Conservation (phyloP, 2,113 vertebrate species). For the Onychostoma macrolepis region DNA sequence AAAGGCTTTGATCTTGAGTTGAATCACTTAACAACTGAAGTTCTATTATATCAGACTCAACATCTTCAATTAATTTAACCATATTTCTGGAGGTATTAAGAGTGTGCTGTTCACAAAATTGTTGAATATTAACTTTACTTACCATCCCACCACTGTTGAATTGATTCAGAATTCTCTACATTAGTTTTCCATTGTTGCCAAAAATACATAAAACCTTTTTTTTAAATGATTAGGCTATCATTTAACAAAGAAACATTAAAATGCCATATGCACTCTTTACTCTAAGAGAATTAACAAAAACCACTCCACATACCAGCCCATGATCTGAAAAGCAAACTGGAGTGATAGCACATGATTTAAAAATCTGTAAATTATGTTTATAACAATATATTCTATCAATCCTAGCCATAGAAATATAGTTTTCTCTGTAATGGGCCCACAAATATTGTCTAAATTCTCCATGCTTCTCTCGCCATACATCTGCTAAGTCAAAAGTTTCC, state of each 20-base stretch:
- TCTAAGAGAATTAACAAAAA: neutral
- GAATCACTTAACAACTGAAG: too few species aligned
- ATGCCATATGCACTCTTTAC: neutral
- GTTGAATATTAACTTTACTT: too few species aligned
- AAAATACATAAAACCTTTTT: neutral
- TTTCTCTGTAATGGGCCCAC: neutral
- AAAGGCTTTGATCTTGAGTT: too few species aligned
- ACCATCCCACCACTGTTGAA: neutral
- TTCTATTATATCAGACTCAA: too few species aligned
- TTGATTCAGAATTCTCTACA: neutral
- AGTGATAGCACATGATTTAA: neutral
- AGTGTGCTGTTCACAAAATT: too few species aligned
- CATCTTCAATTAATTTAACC: too few species aligned
- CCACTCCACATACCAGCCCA: neutral
- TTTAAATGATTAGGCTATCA: neutral
- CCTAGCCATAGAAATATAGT: neutral
- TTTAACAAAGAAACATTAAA: neutral
- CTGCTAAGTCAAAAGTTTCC: neutral
- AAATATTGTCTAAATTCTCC: neutral
- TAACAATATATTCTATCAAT: neutral
- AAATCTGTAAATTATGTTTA: neutral
- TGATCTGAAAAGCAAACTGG: neutral
- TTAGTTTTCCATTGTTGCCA: neutral
- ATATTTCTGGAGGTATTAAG: too few species aligned
- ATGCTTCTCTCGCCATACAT: neutral